A percentile compares a stretch with the other conserved stretches of the same genome.
Evolutionary conservation across 2,113 vertebrate genomes (phyloP).

Genomic region (Redunca redunca): DNA sequence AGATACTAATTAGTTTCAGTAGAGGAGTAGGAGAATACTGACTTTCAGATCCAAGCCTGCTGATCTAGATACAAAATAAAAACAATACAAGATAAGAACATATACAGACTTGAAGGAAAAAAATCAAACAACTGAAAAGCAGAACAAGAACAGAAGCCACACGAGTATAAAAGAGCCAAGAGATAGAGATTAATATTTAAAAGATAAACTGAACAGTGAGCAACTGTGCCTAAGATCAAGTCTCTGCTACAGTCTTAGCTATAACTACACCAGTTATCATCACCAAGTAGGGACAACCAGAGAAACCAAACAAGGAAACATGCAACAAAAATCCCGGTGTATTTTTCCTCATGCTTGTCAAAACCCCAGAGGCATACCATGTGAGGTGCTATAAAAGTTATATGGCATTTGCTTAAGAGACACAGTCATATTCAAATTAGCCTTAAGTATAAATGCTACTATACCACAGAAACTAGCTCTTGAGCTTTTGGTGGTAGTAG

Average conservation of each 20-base stretch:
- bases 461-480: neutral
- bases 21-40: slow-evolving; percentile 93
- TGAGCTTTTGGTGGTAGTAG: neutral
- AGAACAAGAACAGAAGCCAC: neutral
- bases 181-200: neutral
- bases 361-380: neutral
- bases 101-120: neutral
- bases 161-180: neutral
- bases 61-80: slow-evolving; percentile 78
- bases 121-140: neutral
- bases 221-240: neutral
- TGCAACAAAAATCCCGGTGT: neutral
- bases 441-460: neutral
- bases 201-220: neutral
- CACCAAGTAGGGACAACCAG: neutral
- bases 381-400: neutral
- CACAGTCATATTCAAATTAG: neutral
- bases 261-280: neutral
- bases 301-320: neutral
- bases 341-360: neutral
- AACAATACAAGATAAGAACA: neutral
- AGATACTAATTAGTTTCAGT: slow-evolving; percentile 92
- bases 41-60: slow-evolving; percentile 91
- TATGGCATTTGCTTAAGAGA: neutral
- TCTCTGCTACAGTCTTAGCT: neutral